phyloP scores from a whole-genome alignment of 2,113 vertebrate genomes.

The Bujurquina vittata region DNA sequence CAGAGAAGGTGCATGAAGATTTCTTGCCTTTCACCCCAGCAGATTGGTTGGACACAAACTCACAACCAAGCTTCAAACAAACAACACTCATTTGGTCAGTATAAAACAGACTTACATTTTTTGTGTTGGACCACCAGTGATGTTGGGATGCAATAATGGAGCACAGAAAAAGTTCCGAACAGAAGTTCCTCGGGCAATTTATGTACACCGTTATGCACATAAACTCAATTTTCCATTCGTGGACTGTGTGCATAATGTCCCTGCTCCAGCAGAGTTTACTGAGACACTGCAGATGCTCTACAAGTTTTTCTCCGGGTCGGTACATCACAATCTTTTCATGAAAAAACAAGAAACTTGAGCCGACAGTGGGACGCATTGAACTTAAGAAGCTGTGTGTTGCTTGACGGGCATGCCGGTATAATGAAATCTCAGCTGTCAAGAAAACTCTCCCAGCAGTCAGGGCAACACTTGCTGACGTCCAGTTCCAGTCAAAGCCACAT shows the following conservation, averaged over 20 bases:
- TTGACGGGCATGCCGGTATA: background rate
- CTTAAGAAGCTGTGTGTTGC: background rate
- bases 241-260: background rate
- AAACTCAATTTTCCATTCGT: background rate
- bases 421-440: background rate
- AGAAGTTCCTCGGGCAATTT: background rate
- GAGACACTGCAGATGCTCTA: background rate
- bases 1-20: background rate
- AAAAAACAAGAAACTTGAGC: background rate
- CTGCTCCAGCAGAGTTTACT: background rate
- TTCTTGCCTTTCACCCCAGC: background rate
- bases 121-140: background rate
- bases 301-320: background rate
- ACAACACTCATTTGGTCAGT: too few species aligned
- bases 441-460: background rate
- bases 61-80: too few species aligned
- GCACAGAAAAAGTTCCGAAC: background rate
- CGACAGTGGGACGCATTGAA: accelerated
- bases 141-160: background rate
- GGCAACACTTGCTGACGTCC: background rate
- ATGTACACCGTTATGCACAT: background rate
- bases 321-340: background rate
- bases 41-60: too few species aligned
- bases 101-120: too few species aligned
- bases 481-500: background rate